Conservation (phyloP, 2,888 invertebrate species). For the Pseudococcus longispinus region DNA sequence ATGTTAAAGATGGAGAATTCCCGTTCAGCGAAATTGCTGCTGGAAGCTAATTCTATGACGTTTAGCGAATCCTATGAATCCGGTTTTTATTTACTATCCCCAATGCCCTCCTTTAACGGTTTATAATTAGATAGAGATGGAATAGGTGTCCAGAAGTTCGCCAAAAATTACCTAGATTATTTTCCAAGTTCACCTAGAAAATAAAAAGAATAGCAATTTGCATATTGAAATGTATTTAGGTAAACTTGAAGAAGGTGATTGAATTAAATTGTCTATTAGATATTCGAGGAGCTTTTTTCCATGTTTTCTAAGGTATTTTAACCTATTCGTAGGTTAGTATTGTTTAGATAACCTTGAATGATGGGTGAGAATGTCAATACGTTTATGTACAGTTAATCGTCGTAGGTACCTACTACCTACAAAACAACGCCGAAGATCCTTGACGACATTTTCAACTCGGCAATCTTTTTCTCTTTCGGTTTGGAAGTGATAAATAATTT, state of each 20-base stretch:
- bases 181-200: neutral
- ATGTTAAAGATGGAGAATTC: neutral
- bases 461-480: neutral
- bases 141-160: neutral
- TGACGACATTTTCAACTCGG: neutral
- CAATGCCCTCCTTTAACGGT: neutral
- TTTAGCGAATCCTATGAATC: neutral
- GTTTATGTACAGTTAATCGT: neutral
- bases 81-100: neutral
- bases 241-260: neutral
- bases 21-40: neutral
- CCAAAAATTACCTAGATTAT: neutral
- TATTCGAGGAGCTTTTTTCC: neutral
- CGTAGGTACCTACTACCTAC: too few species aligned
- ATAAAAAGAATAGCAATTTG: neutral
- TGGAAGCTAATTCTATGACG: neutral
- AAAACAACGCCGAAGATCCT: neutral
- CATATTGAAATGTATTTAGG: neutral
- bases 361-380: slow-evolving; percentile 9
- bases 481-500: neutral
- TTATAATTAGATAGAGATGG: neutral
- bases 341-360: neutral
- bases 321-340: slow-evolving; percentile 3
- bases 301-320: neutral
- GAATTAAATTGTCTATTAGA: neutral